These are phyloP conservation scores for Drosophila sp. DNA, from an alignment of 1,140 invertebrate species.

Conservation along the genomic window DNA sequence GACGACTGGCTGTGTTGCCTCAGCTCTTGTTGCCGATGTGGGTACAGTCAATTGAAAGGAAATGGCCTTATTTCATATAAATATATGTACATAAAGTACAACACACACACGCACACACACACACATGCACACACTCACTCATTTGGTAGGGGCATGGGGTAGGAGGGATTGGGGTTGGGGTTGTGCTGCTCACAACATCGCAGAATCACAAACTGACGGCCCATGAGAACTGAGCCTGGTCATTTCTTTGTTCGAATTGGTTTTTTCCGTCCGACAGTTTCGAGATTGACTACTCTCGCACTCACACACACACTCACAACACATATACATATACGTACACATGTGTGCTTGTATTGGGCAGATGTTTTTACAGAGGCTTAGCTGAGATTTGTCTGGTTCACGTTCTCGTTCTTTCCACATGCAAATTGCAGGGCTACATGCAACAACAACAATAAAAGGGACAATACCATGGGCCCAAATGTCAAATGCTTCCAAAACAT, in stretches of 20 bases:
- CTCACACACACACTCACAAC: slow-evolving; percentile 20
- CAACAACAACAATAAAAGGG: slow-evolving; percentile 19
- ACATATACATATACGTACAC: background rate
- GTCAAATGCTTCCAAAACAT: background rate
- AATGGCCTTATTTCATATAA: slow-evolving; percentile 83
- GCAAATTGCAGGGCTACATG: slow-evolving; percentile 42
- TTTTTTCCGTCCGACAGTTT: slow-evolving; percentile 62
- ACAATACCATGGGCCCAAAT: slow-evolving; percentile 9
- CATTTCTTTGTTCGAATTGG: slow-evolving; percentile 78
- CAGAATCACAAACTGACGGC: slow-evolving; percentile 32
- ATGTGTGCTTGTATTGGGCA: slow-evolving; percentile 28
- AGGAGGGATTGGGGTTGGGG: background rate
- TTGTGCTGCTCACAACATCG: slow-evolving; percentile 24
- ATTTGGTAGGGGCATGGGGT: background rate
- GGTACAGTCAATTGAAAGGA: slow-evolving; percentile 83
- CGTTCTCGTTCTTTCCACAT: slow-evolving; percentile 24
- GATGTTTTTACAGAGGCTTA: slow-evolving; percentile 52
- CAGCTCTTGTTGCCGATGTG: slow-evolving; percentile 70
- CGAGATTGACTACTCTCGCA: slow-evolving; percentile 27
- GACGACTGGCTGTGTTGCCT: slow-evolving; percentile 28
- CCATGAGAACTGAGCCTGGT: slow-evolving; percentile 57
- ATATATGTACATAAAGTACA: slow-evolving; percentile 81
- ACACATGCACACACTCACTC: slow-evolving; percentile 24
- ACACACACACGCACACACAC: slow-evolving; percentile 36
- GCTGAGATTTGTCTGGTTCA: slow-evolving; percentile 49